These are phyloP conservation scores for Cataglyphis livida DNA, from an alignment of 2,888 invertebrate species.

Conservation along the genomic window DNA sequence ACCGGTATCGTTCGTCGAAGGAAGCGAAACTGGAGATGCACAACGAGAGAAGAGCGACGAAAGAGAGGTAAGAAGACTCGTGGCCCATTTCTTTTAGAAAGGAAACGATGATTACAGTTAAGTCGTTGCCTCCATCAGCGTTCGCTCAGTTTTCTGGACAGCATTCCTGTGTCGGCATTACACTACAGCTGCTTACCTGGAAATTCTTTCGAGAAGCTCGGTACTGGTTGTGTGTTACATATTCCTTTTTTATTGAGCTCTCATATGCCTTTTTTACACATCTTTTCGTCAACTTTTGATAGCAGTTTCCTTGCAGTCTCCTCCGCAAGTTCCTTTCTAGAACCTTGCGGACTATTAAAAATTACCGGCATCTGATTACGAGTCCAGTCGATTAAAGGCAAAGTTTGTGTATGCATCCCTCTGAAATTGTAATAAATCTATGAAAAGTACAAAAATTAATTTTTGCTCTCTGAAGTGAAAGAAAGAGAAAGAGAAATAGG, in stretches of 20 bases:
- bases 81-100: conserved; percentile 82
- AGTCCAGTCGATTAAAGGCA: not conserved
- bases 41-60: conserved; percentile 11
- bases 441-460: not conserved
- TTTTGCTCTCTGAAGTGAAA: not conserved
- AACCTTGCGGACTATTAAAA: not conserved
- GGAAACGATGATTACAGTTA: conserved; percentile 81
- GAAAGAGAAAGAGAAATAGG: not conserved
- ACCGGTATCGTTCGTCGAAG: conserved; percentile 43
- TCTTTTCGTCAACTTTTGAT: not conserved
- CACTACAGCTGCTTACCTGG: conserved; percentile 63
- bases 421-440: not conserved
- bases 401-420: not conserved
- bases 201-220: conserved; percentile 66
- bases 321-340: not conserved
- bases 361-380: not conserved
- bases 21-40: conserved; percentile 24
- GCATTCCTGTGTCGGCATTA: conserved; percentile 66
- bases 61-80: conserved; percentile 68
- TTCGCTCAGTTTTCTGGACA: conserved; percentile 69
- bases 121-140: conserved; percentile 59
- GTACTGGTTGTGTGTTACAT: conserved; percentile 21
- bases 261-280: not conserved
- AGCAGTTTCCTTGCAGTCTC: not conserved
- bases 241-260: not conserved